phyloP scores from a whole-genome alignment of 2,113 vertebrate species.

The Petaurus breviceps region DNA sequence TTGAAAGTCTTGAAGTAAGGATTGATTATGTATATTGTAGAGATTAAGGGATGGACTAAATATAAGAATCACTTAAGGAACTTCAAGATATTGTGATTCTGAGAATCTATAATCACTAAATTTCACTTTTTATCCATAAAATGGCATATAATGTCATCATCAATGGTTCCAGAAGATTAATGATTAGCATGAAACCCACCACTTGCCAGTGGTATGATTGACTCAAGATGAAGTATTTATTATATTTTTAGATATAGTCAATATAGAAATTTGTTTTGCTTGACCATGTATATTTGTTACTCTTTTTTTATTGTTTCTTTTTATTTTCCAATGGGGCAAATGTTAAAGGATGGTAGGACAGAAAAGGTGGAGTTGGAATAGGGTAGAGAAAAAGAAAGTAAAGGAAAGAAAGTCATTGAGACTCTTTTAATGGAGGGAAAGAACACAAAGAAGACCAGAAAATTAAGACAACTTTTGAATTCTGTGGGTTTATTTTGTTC shows the following conservation, averaged over 20 bases:
- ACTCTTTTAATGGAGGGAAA: neutral
- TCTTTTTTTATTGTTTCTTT: neutral
- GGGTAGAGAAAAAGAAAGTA: neutral
- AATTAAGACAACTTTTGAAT: neutral
- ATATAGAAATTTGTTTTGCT: neutral
- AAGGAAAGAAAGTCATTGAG: neutral
- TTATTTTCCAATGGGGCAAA: neutral
- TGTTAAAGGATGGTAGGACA: neutral
- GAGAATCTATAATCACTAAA: neutral
- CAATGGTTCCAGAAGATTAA: no score
- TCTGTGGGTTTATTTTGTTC: neutral
- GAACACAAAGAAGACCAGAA: neutral
- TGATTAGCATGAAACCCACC: no score
- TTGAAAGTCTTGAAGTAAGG: neutral
- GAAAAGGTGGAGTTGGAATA: neutral
- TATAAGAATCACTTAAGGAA: neutral
- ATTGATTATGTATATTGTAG: neutral
- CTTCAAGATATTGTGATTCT: neutral
- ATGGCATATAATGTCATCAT: neutral
- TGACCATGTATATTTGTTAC: neutral
- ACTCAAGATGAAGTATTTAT: neutral
- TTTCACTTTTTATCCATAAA: neutral
- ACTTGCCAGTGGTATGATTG: no score
- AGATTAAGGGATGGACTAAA: neutral
- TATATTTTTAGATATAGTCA: neutral